Evolutionary conservation across 2,113 vertebrate species (phyloP).

Genomic region (Poeciliopsis occidentalis): DNA sequence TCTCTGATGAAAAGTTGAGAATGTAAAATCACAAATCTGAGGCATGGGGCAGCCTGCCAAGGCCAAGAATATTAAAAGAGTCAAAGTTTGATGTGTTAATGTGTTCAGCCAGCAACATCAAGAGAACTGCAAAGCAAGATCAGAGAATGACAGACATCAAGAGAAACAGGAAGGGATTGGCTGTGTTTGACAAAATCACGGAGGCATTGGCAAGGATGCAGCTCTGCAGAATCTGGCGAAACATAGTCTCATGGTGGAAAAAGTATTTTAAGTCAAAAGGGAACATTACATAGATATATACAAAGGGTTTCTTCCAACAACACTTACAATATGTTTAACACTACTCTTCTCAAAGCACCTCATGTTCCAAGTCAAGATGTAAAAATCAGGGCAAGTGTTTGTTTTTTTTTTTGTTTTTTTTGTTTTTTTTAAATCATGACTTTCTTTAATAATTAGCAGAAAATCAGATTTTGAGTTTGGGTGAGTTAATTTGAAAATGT

Average conservation of each 20-base stretch:
- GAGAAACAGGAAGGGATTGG: slow-evolving; percentile 19
- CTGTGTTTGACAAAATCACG: slow-evolving; percentile 13
- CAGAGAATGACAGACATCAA: slow-evolving; percentile 33
- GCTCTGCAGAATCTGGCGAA: slow-evolving; percentile 1
- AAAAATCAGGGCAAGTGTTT: no score
- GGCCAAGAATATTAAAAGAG: slow-evolving; percentile 44
- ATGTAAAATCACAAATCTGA: slow-evolving; percentile 38
- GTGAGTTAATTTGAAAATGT: no score
- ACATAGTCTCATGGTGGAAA: not conserved
- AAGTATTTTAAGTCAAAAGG: not conserved
- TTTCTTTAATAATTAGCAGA: no score
- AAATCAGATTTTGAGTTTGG: no score
- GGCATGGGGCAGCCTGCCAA: slow-evolving; percentile 39
- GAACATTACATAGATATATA: not conserved
- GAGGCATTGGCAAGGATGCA: not conserved
- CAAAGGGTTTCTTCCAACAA: not conserved
- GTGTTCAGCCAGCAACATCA: slow-evolving; percentile 49
- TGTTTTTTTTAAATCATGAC: no score
- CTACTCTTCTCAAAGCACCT: no score
- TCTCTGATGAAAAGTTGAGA: slow-evolving; percentile 38
- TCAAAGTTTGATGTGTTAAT: slow-evolving; percentile 64
- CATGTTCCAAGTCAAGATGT: no score
- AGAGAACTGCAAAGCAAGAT: slow-evolving; percentile 37
- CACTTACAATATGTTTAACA: no score
- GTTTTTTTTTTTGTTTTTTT: no score